These are phyloP conservation scores for Erebia aethiops DNA, from an alignment of 2,888 invertebrate genomes.

Conservation along the genomic window DNA sequence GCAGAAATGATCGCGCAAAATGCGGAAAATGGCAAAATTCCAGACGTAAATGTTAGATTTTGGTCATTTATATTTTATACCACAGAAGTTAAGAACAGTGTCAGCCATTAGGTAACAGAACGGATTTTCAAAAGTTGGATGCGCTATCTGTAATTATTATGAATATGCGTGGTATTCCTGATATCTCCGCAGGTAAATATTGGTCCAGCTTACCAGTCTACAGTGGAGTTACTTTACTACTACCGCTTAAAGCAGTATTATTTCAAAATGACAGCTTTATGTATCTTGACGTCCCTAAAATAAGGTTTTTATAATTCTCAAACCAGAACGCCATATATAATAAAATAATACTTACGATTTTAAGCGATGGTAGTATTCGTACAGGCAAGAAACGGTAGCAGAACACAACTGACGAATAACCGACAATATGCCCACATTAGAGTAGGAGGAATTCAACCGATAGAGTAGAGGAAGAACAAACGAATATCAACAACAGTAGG, in stretches of 20 bases:
- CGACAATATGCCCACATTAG: no score
- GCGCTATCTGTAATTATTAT: not conserved
- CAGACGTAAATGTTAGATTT: not conserved
- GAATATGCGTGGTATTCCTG: not conserved
- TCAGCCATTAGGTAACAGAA: not conserved
- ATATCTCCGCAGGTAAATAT: not conserved
- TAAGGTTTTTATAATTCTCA: no score
- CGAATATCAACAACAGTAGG: not conserved
- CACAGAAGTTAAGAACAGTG: not conserved
- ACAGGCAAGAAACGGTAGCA: no score
- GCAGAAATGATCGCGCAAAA: constrained; percentile 5
- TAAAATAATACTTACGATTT: no score
- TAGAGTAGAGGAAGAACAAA: not conserved
- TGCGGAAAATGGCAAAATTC: not conserved
- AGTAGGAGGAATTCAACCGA: not conserved
- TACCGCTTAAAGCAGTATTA: no score
- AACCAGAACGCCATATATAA: no score
- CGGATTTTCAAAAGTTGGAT: not conserved
- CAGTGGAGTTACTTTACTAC: no score
- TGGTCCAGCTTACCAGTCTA: no score
- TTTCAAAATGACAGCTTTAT: no score
- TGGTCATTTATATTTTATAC: not conserved
- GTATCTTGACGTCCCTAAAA: no score
- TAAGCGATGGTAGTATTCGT: no score
- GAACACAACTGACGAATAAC: no score